Evolutionary conservation across 1,140 invertebrate species (phyloP), one percentile per base, ranked within the genome.

Genomic region (Episyrphus balteatus): DNA sequence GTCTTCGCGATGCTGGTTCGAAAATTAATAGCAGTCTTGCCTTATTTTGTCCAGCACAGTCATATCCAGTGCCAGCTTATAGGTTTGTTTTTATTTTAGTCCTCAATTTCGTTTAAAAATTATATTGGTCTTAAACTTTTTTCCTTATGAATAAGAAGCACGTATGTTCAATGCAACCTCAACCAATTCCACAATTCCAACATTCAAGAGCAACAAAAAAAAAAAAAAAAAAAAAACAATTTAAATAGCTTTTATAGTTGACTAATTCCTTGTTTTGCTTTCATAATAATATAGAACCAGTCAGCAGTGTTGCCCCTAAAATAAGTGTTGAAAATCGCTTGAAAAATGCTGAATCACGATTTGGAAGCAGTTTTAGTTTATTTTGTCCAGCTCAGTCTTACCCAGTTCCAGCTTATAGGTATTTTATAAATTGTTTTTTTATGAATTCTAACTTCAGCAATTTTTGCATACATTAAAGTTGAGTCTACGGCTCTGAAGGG

Each of bases 221-320:
- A n/a, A n/a, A n/a, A n/a, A n/a, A n/a, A n/a, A n/a, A n/a, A n/a
- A n/a, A n/a, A n/a, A n/a, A n/a, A n/a, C n/a, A n/a, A n/a, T n/a
- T n/a, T n/a, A 51, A 51, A 62, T 49, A 59, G 37, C 42, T 9
- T 36, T n/a, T 39, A 62, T 10, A 42, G 21, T 19, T n/a, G n/a
- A n/a, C n/a, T n/a, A n/a, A n/a, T 44, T 13, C 7, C 6, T 37
- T 30, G 6, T 6, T 14, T 46, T 7, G 21, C 5, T 33, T 44
- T 32, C 33, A 36, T 37, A 18, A 48, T 41, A 37, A 46, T 64
- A 51, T 73, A 83, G 82, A 84, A 66, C 81, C 82, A 15, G 74
- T 84, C 56, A 80, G 80, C 61, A 83, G 76, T 65, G 79, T 79
- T 57, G 73, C 78, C 44, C 82, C 81, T 37, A 83, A 78, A 68